Percentiles rank a stretch among this genome's conserved stretches.
phyloP scores from a whole-genome alignment of 2,888 invertebrate genomes.

The Philaethria dido region DNA sequence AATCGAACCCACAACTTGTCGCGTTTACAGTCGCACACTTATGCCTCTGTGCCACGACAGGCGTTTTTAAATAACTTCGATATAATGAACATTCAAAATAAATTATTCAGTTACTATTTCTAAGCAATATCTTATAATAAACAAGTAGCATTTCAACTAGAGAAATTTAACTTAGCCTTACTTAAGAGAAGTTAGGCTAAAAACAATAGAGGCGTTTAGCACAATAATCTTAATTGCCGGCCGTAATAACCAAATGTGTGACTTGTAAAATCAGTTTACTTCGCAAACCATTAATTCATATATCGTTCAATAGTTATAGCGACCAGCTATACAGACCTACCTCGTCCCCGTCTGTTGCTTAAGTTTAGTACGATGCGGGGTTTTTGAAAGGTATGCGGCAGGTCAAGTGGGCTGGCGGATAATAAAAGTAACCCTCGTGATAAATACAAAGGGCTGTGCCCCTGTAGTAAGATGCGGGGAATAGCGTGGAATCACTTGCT shows the following conservation, averaged over 20 bases:
- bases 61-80: too few species aligned
- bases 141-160: neutral
- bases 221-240: conserved; percentile 43
- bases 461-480: conserved; percentile 60
- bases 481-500: conserved; percentile 68
- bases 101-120: neutral
- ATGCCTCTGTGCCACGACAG: too few species aligned
- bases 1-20: too few species aligned
- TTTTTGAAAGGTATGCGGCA: conserved; percentile 57
- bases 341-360: conserved; percentile 49
- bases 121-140: neutral
- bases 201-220: conserved; percentile 31
- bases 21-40: too few species aligned
- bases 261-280: conserved; percentile 76
- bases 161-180: neutral
- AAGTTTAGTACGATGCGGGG: conserved; percentile 43
- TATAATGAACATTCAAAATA: neutral
- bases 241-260: conserved; percentile 52
- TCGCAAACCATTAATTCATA: conserved; percentile 78
- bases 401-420: conserved; percentile 59
- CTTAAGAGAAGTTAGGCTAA: conserved; percentile 16
- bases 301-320: conserved; percentile 69
- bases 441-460: conserved; percentile 77
- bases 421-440: conserved; percentile 78
- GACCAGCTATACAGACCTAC: conserved; percentile 53